Conservation (phyloP, 2,113 vertebrate species). For the Xiphophorus hellerii region DNA sequence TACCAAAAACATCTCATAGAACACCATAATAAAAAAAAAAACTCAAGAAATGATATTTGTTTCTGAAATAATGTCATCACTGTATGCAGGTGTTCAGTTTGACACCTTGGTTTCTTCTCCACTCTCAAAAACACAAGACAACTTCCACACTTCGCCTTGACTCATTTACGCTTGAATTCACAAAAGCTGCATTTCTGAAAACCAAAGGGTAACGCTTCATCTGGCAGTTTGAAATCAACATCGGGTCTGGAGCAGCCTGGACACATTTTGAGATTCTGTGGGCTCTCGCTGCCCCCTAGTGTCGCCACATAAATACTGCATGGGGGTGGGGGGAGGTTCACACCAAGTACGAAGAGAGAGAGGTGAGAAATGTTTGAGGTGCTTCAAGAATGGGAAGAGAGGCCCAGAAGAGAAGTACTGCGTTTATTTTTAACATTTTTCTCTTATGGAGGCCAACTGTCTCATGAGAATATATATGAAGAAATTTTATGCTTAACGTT, state of each 20-base stretch:
- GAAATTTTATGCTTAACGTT: too few relatives aligned
- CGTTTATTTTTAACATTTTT: too few relatives aligned
- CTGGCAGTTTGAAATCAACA: slow-evolving; percentile 31
- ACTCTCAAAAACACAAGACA: neutral
- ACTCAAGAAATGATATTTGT: neutral
- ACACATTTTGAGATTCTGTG: slow-evolving; percentile 5
- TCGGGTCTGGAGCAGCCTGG: neutral
- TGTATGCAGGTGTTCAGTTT: neutral
- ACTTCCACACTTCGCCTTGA: neutral
- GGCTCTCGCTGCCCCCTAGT: slow-evolving; percentile 60
- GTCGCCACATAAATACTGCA: slow-evolving; percentile 16
- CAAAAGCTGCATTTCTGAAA: neutral
- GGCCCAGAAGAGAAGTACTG: too few relatives aligned
- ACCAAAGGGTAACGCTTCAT: neutral
- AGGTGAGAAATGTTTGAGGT: neutral
- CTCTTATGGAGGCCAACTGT: too few relatives aligned
- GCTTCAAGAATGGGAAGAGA: neutral
- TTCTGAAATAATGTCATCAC: neutral
- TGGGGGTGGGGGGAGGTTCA: neutral
- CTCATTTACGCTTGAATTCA: neutral
- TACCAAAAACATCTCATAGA: neutral
- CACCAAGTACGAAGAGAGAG: too few relatives aligned
- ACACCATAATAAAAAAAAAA: neutral
- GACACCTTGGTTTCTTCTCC: neutral
- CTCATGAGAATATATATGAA: too few relatives aligned